Evolutionary conservation across 2,888 invertebrate genomes (phyloP), one percentile per base, ranked within the genome.

Genomic region (Pachliopta kotzebuea): DNA sequence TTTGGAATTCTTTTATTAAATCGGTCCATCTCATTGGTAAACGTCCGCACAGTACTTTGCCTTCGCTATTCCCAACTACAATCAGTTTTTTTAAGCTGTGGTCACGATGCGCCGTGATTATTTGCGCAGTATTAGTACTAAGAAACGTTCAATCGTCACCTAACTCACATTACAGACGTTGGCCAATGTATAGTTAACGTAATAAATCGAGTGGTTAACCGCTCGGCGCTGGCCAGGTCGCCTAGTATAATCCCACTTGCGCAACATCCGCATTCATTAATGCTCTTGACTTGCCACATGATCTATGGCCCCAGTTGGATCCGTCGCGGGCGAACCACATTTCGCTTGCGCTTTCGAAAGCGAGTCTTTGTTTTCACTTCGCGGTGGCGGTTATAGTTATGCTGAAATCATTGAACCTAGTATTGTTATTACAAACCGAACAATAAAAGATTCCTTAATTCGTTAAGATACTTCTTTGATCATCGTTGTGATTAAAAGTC

Each of bases 291-390:
- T 65, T 53, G 56, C 56, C 71, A 63, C 65, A 69, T 64, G 67
- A 68, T 65, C 65, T 67, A 65, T 65, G 56, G 61, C 60, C 45
- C 67, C 64, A 56, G 63, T 63, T 53, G 56, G 63, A 70, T 71
- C 76, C 71, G 70, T 69, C 67, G 71, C 69, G 62, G 42, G 53
- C 66, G 68, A 79, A 77, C 77, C 76, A 82, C 80, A 84, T 83
- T 82, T 83, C 78, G 81, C 83, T 79, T 81, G 81, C 83, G 81
- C 80, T 84, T 83, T 88, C 85, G 90, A 89, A 89, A 90, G 89
- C 71, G 80, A 86, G 73, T 83, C 85, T 87, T 90, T 89, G 87
- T 89, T 89, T 89, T 88, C 88, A 86, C 88, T 88, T 73, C 72
- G 76, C 72, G 76, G 74, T 80, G 70, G 80, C 84, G 86, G 88